A percentile compares a stretch with the other conserved stretches of the same genome.
Conservation (phyloP, 2,888 invertebrate genomes). For the Eristalinus sepulchralis region DNA sequence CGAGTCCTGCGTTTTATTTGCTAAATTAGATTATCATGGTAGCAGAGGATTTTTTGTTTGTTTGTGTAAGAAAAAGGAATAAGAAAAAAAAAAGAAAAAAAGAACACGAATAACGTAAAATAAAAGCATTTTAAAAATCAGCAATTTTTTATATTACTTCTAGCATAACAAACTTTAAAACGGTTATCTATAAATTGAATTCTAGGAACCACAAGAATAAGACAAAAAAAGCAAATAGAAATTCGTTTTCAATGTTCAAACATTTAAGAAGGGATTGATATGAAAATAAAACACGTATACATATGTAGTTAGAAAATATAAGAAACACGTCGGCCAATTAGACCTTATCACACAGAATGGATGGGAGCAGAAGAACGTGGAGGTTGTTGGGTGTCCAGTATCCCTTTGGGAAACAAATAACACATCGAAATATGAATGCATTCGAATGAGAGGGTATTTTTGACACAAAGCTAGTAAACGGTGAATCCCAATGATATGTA, state of each 20-base stretch:
- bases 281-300: conserved; percentile 16
- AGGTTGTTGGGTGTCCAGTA: neutral
- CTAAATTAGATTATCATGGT: conserved; percentile 75
- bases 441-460: neutral
- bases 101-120: conserved; percentile 58
- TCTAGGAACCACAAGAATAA: conserved; percentile 58
- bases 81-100: conserved; percentile 54
- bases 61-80: conserved; percentile 58
- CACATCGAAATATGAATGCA: neutral
- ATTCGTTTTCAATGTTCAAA: conserved; percentile 32
- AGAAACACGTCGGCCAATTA: neutral
- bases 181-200: conserved; percentile 50
- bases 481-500: neutral
- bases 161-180: conserved; percentile 59
- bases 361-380: neutral
- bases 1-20: conserved; percentile 76
- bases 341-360: neutral
- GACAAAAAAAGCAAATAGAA: conserved; percentile 38
- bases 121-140: conserved; percentile 59
- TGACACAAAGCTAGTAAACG: neutral
- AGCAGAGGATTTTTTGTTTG: conserved; percentile 45
- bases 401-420: neutral
- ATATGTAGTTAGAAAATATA: neutral
- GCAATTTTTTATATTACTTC: conserved; percentile 54
- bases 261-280: conserved; percentile 52